Percentiles rank a stretch among this genome's conserved stretches.
Evolutionary conservation across 2,797 vertebrate species (phyloP).

Genomic region (Pipistrellus kuhlii): DNA sequence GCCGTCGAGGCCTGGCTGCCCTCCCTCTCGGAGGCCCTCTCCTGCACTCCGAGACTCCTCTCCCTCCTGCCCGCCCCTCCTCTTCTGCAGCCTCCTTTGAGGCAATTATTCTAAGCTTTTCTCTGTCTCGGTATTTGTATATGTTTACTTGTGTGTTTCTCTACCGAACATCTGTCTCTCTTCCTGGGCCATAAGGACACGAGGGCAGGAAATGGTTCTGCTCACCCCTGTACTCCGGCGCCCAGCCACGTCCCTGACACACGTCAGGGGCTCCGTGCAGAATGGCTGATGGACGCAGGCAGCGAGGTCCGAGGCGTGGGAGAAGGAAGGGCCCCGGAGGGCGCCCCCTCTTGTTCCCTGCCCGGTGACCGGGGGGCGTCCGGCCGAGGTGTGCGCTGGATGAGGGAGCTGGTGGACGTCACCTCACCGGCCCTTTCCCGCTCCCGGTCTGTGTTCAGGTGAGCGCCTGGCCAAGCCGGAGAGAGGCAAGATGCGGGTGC

Average conservation of each 20-base stretch:
- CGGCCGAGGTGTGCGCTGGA: rapidly evolving
- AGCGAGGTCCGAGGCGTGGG: not conserved
- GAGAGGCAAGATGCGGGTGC: constrained; percentile 94
- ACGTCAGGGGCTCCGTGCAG: not conserved
- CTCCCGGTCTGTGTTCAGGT: constrained; percentile 83
- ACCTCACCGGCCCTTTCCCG: not conserved
- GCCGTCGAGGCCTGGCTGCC: not conserved
- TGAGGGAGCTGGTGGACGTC: not conserved
- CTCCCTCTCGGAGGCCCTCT: not conserved
- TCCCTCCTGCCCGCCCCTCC: not conserved
- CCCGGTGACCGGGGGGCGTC: no score
- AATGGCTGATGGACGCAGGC: not conserved
- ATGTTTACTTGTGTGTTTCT: not conserved
- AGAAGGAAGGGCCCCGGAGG: not conserved
- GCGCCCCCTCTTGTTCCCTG: rapidly evolving
- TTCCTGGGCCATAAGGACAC: not conserved
- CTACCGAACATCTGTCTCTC: not conserved
- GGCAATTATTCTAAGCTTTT: not conserved
- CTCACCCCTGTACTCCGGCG: not conserved
- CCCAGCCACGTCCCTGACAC: not conserved
- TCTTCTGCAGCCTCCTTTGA: not conserved
- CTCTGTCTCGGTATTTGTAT: not conserved
- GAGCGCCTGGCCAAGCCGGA: constrained; percentile 95
- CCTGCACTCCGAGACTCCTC: not conserved
- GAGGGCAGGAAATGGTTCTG: not conserved